These are phyloP conservation scores for Acanthococcus lagerstroemiae DNA, from an alignment of 2,888 invertebrate species.

Conservation along the genomic window DNA sequence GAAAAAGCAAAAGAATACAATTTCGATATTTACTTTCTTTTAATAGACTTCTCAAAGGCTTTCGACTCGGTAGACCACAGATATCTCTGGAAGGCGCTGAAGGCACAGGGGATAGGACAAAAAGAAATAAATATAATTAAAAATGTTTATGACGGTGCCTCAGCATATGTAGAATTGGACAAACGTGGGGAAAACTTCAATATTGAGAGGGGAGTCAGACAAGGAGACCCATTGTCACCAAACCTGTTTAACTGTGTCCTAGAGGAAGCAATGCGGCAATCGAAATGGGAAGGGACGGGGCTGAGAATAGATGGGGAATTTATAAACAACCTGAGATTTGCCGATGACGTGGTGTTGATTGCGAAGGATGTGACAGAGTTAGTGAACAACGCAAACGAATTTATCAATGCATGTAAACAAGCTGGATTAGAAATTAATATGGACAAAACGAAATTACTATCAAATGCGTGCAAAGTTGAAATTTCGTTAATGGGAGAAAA, in stretches of 20 bases:
- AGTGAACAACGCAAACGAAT: constrained; percentile 1
- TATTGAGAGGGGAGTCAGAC: not conserved
- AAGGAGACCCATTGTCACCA: constrained; percentile 7
- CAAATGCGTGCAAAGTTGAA: not conserved
- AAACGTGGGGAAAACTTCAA: not conserved
- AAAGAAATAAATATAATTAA: not conserved
- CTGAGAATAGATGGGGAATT: constrained; percentile 1
- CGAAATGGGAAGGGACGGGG: not conserved
- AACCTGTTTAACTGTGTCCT: not conserved
- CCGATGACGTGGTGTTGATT: constrained; percentile 20
- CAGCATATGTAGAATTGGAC: not conserved
- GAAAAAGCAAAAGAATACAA: constrained; percentile 15
- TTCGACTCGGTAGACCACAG: constrained; percentile 3
- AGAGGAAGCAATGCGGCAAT: constrained; percentile 1
- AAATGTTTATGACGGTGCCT: not conserved
- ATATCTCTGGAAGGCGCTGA: not conserved
- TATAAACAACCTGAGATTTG: constrained; percentile 14
- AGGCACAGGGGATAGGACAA: not conserved
- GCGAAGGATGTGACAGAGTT: not conserved
- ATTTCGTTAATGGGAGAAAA: not conserved
- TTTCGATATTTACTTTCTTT: constrained; percentile 8
- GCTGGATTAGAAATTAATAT: not conserved
- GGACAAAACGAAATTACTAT: not conserved
- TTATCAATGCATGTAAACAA: not conserved
- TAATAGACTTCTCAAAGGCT: constrained; percentile 16